A percentile compares a stretch with the other conserved stretches of the same genome.
These are phyloP conservation scores for Mellivora capensis DNA, from an alignment of 2,113 vertebrate species.

Conservation along the genomic window DNA sequence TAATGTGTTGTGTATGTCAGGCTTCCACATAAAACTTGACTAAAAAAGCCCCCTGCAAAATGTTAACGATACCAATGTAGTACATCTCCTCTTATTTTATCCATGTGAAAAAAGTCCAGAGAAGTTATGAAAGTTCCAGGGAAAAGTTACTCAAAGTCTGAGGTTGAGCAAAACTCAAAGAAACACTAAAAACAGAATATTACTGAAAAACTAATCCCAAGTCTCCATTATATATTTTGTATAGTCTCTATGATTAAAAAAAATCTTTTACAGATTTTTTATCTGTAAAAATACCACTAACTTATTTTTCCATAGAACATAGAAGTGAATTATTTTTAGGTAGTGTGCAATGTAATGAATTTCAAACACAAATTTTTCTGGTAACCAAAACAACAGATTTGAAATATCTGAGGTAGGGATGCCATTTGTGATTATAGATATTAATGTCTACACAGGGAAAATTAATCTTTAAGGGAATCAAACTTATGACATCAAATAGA, in stretches of 20 bases:
- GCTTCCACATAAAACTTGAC: neutral
- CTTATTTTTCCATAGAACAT: neutral
- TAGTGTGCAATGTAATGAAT: neutral
- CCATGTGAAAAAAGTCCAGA: neutral
- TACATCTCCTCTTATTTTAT: neutral
- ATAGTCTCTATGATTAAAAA: neutral
- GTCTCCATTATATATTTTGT: neutral
- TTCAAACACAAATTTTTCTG: neutral
- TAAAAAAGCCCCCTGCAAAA: neutral
- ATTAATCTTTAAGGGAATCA: neutral
- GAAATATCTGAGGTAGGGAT: neutral
- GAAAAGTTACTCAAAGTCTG: neutral
- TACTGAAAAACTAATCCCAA: neutral
- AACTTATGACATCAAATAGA: neutral
- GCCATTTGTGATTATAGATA: neutral
- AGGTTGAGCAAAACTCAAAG: neutral
- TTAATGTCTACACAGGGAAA: neutral
- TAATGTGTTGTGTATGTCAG: neutral
- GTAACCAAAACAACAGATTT: neutral
- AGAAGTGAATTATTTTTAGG: neutral
- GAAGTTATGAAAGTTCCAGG: neutral
- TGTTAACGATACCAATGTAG: neutral
- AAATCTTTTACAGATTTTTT: neutral
- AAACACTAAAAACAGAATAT: neutral
- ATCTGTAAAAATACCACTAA: neutral